These are phyloP conservation scores for Panurus biarmicus DNA, from an alignment of 2,113 vertebrate genomes.

Conservation along the genomic window DNA sequence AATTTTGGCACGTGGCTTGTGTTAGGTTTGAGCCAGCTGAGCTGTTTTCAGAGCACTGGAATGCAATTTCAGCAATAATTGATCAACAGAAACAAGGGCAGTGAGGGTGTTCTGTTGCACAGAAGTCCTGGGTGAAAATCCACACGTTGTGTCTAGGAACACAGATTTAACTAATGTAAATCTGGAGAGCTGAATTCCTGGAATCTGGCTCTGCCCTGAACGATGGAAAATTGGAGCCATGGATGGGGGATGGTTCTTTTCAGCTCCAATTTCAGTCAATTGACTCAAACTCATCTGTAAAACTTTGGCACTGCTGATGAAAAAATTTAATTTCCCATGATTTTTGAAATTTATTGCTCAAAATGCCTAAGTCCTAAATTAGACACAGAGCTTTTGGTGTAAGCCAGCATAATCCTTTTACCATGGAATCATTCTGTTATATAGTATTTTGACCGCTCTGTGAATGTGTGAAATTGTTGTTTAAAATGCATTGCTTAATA, in stretches of 20 bases:
- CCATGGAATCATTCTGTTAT: neutral
- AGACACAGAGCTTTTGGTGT: neutral
- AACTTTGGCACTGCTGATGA: neutral
- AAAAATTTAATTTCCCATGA: neutral
- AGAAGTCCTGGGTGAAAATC: neutral
- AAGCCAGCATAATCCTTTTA: slow-evolving; percentile 11
- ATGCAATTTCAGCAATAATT: neutral
- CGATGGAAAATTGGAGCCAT: neutral
- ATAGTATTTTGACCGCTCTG: neutral
- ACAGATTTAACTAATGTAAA: neutral
- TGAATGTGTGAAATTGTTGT: neutral
- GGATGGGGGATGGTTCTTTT: neutral
- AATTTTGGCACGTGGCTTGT: neutral
- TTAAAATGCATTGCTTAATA: neutral
- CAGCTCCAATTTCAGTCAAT: neutral
- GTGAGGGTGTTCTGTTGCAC: neutral
- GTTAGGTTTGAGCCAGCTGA: neutral
- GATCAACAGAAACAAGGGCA: neutral
- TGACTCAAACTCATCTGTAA: neutral
- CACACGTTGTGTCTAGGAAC: neutral
- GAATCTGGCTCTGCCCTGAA: neutral
- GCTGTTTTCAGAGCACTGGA: neutral
- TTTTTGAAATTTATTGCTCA: neutral
- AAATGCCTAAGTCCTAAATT: neutral
- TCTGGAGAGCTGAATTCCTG: neutral